A percentile compares a stretch with the other conserved stretches of the same genome.
Conservation (phyloP, 2,888 invertebrate species). For the Acanthacorydalis orientalis region DNA sequence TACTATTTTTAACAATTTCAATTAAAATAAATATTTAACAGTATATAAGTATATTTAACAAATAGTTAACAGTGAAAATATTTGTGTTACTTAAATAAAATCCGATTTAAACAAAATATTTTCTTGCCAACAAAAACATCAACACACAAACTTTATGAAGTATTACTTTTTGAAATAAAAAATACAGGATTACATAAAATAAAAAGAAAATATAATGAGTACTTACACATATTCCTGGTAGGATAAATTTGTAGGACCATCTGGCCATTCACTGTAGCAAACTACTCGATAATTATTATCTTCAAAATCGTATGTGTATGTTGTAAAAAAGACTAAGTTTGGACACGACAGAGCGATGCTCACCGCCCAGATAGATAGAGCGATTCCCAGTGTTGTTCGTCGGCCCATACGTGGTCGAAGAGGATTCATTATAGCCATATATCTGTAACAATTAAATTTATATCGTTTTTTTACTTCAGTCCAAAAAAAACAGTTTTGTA, state of each 20-base stretch:
- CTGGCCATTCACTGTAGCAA: slow-evolving; percentile 78
- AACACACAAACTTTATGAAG: too few species aligned
- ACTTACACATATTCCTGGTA: slow-evolving; percentile 63
- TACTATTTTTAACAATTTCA: too few species aligned
- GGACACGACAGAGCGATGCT: slow-evolving; percentile 70
- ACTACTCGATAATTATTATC: slow-evolving; percentile 45
- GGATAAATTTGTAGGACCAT: slow-evolving; percentile 54
- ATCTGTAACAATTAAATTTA: slow-evolving; percentile 37
- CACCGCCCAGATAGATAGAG: slow-evolving; percentile 68
- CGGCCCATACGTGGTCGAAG: slow-evolving; percentile 76
- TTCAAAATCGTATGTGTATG: slow-evolving; percentile 31
- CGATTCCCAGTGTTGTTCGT: slow-evolving; percentile 65
- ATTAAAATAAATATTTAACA: too few species aligned
- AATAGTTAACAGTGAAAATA: too few species aligned
- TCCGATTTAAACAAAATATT: too few species aligned
- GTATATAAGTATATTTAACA: too few species aligned
- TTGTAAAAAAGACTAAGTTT: slow-evolving; percentile 68
- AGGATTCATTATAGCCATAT: slow-evolving; percentile 91
- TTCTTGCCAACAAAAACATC: too few species aligned
- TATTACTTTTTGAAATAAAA: too few species aligned
- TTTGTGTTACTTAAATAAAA: too few species aligned
- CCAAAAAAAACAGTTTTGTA: too few species aligned
- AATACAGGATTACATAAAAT: background rate
- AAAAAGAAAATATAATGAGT: background rate
- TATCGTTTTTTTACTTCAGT: too few species aligned